phyloP scores from a whole-genome alignment of 2,797 vertebrate genomes.

The Centropyge bicolor region DNA sequence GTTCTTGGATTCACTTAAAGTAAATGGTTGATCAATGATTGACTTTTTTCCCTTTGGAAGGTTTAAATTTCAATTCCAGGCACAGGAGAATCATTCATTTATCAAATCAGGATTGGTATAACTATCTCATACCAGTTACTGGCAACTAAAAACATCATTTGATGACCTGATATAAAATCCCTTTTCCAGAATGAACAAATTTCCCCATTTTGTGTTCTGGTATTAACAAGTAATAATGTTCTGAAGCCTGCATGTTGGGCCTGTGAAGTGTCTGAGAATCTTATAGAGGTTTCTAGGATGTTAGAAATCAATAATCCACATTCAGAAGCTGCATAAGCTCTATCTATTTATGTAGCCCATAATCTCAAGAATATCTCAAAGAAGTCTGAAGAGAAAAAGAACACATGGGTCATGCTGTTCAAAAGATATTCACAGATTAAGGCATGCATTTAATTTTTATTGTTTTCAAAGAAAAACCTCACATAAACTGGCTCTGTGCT shows the following conservation, averaged over 20 bases:
- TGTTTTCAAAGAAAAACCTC: no score
- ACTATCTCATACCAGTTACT: neutral
- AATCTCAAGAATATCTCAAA: neutral
- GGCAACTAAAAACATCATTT: constrained; percentile 1
- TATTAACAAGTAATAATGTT: constrained; percentile 7
- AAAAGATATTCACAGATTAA: neutral
- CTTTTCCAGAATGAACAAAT: neutral
- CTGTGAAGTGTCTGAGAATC: neutral
- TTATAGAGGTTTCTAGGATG: neutral
- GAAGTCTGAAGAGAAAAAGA: neutral
- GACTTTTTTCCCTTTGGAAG: neutral
- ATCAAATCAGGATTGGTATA: constrained; percentile 7
- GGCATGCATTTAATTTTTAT: neutral
- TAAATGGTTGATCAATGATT: constrained; percentile 37
- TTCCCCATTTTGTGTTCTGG: neutral
- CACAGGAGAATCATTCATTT: neutral
- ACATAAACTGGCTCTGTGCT: no score
- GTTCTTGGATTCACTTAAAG: constrained; percentile 29
- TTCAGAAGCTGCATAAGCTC: neutral
- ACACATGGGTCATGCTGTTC: neutral
- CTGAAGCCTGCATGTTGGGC: neutral
- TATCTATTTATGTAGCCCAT: neutral
- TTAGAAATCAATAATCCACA: constrained; percentile 5
- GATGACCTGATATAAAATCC: rapidly evolving
- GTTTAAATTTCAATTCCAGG: constrained; percentile 20